Percentiles rank a stretch among this genome's conserved stretches.
phyloP scores from a whole-genome alignment of 2,888 invertebrate species.

The Drosophila formosana region DNA sequence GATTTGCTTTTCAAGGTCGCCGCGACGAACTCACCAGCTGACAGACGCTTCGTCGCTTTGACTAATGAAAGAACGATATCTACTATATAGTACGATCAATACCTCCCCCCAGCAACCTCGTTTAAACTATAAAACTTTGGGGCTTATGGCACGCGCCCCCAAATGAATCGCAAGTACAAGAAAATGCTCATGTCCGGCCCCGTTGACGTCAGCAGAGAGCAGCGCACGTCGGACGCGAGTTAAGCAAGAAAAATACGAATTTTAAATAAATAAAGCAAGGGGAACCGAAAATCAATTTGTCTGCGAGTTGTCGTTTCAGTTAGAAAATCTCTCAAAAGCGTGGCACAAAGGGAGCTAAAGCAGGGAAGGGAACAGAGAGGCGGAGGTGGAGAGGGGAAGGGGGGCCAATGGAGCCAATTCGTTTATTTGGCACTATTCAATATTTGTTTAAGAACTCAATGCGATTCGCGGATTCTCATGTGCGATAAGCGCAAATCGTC shows the following conservation, averaged over 20 bases:
- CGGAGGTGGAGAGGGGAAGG: background rate
- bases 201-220: slow-evolving; percentile 55
- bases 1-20: slow-evolving; percentile 50
- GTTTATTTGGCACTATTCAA: slow-evolving; percentile 51
- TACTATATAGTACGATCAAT: slow-evolving; percentile 23
- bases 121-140: background rate
- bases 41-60: slow-evolving; percentile 26
- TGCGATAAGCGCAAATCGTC: slow-evolving; percentile 49
- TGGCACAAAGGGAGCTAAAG: background rate
- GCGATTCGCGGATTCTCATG: slow-evolving; percentile 40
- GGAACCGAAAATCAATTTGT: slow-evolving; percentile 58
- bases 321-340: slow-evolving; percentile 8
- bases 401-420: slow-evolving; percentile 32
- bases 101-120: background rate
- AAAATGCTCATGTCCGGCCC: slow-evolving; percentile 33
- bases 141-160: slow-evolving; percentile 52
- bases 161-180: slow-evolving; percentile 20
- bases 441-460: slow-evolving; percentile 49
- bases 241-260: slow-evolving; percentile 50
- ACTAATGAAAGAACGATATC: slow-evolving; percentile 2
- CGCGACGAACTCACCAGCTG: slow-evolving; percentile 24
- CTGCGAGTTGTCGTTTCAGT: slow-evolving; percentile 39
- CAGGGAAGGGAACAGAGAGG: background rate
- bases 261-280: slow-evolving; percentile 57
- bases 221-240: slow-evolving; percentile 38